Conservation (phyloP, 2,888 invertebrate genomes). For the Fabriciana adippe region DNA sequence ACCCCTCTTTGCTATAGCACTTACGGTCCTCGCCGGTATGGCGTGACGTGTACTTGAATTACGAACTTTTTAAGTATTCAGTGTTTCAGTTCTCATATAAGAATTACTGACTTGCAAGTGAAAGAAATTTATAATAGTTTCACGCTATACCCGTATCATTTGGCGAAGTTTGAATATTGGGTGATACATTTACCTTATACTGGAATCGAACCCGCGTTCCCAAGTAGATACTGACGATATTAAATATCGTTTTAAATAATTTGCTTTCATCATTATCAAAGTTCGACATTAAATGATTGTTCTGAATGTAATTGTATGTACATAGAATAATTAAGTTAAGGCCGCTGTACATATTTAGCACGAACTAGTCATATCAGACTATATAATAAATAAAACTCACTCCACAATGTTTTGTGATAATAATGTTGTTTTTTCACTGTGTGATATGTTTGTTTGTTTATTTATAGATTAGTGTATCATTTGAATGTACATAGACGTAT, state of each 20-base stretch:
- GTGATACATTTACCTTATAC: not conserved
- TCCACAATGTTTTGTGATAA: conserved; percentile 1
- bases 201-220: not conserved
- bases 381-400: conserved; percentile 21
- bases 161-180: too few species aligned
- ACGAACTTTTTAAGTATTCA: not conserved
- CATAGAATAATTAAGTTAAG: conserved; percentile 35
- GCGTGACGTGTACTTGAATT: conserved; percentile 10
- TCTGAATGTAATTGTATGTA: conserved; percentile 1
- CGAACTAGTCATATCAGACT: conserved; percentile 45
- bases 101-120: too few species aligned
- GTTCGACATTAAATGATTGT: not conserved
- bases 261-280: conserved; percentile 3
- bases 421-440: not conserved
- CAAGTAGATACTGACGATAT: not conserved
- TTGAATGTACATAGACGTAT: conserved; percentile 16
- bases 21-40: not conserved
- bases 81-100: not conserved
- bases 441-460: not conserved
- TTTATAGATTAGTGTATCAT: conserved; percentile 9
- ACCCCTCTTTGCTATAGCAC: conserved; percentile 34
- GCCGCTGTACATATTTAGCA: conserved; percentile 47
- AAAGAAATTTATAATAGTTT: too few species aligned
- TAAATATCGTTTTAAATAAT: not conserved
- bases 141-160: too few species aligned